Percentiles rank a stretch among this genome's conserved stretches.
Conservation (phyloP, 2,888 invertebrate genomes). For the Subacronicta megacephala region DNA sequence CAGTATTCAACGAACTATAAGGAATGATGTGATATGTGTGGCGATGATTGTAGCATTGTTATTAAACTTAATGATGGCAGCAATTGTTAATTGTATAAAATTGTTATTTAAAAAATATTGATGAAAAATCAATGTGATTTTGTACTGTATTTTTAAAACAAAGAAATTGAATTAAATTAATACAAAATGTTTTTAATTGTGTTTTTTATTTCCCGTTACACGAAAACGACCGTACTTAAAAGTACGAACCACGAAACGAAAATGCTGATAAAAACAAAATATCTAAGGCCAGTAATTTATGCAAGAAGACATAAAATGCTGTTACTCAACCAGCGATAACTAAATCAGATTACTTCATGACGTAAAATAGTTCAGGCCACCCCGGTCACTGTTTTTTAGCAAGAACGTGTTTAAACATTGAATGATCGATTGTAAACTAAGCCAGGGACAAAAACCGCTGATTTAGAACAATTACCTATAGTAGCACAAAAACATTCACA, state of each 20-base stretch:
- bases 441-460: conserved; percentile 47
- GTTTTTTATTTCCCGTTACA: conserved; percentile 49
- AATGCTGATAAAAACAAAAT: background rate
- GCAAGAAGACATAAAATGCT: conserved; percentile 12
- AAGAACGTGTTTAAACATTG: conserved; percentile 28
- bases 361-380: conserved; percentile 16
- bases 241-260: background rate
- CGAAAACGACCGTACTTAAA: background rate
- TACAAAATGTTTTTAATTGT: conserved; percentile 67
- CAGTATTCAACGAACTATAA: conserved; percentile 84
- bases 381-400: conserved; percentile 23
- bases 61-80: conserved; percentile 64
- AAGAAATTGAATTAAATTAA: conserved; percentile 76
- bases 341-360: conserved; percentile 24
- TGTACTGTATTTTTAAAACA: conserved; percentile 79
- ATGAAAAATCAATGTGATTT: conserved; percentile 78
- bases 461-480: conserved; percentile 42
- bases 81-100: conserved; percentile 72
- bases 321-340: conserved; percentile 32
- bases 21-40: conserved; percentile 79
- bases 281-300: conserved; percentile 6
- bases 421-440: conserved; percentile 40
- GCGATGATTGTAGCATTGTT: conserved; percentile 73
- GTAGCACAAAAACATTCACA: conserved; percentile 44
- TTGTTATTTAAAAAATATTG: conserved; percentile 73